Evolutionary conservation across 2,797 vertebrate species (phyloP), one percentile per base, ranked within the genome.

Genomic region (Diglossa cyanea): DNA sequence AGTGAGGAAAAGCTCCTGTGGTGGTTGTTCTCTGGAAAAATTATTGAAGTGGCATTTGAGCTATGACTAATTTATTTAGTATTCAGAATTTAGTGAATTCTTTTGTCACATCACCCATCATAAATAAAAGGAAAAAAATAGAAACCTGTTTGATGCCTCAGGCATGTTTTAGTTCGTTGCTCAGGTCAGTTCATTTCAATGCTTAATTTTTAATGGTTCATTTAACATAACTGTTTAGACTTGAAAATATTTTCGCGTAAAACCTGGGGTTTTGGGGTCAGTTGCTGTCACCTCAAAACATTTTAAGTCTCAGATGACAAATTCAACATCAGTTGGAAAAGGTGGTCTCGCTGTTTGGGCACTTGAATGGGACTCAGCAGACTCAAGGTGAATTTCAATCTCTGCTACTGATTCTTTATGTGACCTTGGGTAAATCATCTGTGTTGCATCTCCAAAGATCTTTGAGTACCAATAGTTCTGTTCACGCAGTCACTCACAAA

Each of bases 171-270:
- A 83, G 84, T 96, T 94, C 92, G 82, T 83, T 97, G 96, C 95
- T 97, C 97, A 97, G 97, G 97, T 98, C 97, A 98, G 94, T 98
- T 98, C 97, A 97, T 98, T 98, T 97, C 95, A 96, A 76, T 97
- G 93, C 94, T 97, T 97, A 97, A 96, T 97, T 97, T 97, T 97
- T 97, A 97, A 94, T 84, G 97, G 88, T 97, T 97, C 95, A 93
- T 97, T 98, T 97, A 97, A 96, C 95, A 74, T 77, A 96, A 90
- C 92, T 96, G 91, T 97, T 95, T 97, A 96, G 94, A 97, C 87
- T 90, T 90, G 91, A 95, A 97, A 95, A 93, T 97, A 97, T 92
- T 96, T 97, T 97, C 84, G 90, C 93, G 95, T 81, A 95, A 96
- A 97, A 94, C 81, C 96, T 96, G 57, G 4, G 53, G 71, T 88